Percentiles rank a stretch among this genome's conserved stretches.
phyloP scores from a whole-genome alignment of 2,113 vertebrate genomes.

The Pterocles gutturalis region DNA sequence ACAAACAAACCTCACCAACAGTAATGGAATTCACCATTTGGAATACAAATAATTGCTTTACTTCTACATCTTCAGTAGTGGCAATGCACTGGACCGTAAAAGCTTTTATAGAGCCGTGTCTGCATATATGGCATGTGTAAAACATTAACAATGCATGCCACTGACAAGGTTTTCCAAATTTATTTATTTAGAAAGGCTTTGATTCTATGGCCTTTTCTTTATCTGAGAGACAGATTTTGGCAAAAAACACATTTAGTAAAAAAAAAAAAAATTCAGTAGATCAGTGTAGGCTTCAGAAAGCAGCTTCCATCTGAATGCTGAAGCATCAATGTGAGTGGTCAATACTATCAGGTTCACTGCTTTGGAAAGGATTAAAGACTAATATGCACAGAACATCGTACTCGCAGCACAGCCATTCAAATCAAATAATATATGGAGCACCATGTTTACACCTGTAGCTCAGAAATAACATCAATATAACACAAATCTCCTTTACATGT shows the following conservation, averaged over 20 bases:
- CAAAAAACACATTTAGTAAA: not conserved
- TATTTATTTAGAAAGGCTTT: not conserved
- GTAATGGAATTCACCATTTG: not conserved
- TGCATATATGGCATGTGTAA: not conserved
- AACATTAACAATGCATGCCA: not conserved
- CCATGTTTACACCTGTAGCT: accelerated
- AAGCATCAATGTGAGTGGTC: not conserved
- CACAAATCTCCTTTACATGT: not conserved
- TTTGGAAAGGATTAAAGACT: not conserved
- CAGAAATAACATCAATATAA: not conserved
- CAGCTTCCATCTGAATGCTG: not conserved
- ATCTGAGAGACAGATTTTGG: not conserved
- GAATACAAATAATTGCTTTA: not conserved
- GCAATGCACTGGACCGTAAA: not conserved
- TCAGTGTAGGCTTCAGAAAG: not conserved
- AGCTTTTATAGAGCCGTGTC: not conserved
- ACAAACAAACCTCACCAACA: not conserved
- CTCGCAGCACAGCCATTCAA: not conserved
- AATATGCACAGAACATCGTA: not conserved
- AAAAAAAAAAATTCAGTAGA: not conserved
- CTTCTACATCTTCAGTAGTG: not conserved
- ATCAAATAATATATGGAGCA: accelerated
- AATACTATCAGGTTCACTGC: not conserved
- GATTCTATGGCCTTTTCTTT: not conserved
- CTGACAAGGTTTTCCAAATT: not conserved